Evolutionary conservation across 1,140 invertebrate species (phyloP).

Genomic region (Drosophila obscura): DNA sequence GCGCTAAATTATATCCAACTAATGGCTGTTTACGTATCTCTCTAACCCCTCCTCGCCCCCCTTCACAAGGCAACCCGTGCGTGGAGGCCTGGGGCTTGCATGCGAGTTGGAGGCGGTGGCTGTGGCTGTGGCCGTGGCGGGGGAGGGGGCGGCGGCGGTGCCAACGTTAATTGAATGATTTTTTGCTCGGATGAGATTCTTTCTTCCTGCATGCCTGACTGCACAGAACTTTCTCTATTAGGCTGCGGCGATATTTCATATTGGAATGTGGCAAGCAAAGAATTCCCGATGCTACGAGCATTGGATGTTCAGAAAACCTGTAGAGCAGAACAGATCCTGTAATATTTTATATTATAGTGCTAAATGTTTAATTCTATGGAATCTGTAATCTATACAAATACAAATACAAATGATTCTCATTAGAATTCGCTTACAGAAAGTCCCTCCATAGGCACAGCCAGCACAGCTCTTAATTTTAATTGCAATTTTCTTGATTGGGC

Average conservation of each 20-base stretch:
- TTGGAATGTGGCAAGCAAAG: no score
- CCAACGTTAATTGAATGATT: conserved; percentile 48
- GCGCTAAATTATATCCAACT: conserved; percentile 58
- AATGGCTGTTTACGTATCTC: conserved; percentile 40
- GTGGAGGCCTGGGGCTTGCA: no score
- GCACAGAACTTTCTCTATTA: conserved; percentile 44
- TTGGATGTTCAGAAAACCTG: no score
- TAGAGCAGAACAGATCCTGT: no score
- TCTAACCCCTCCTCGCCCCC: background rate
- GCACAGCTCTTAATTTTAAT: conserved; percentile 7
- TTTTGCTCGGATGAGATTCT: conserved; percentile 41
- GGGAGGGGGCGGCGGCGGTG: background rate
- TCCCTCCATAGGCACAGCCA: no score
- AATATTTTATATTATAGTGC: no score
- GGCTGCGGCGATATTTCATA: conserved; percentile 2
- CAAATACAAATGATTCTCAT: no score
- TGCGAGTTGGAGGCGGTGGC: no score
- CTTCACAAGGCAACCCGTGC: background rate
- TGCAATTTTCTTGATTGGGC: background rate
- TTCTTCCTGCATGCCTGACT: conserved; percentile 4
- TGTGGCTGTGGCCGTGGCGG: background rate
- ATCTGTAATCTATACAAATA: no score
- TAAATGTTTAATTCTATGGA: no score
- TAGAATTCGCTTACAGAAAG: no score
- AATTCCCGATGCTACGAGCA: no score